Conservation (phyloP, 2,113 vertebrate genomes). For the Pungitius pungitius region DNA sequence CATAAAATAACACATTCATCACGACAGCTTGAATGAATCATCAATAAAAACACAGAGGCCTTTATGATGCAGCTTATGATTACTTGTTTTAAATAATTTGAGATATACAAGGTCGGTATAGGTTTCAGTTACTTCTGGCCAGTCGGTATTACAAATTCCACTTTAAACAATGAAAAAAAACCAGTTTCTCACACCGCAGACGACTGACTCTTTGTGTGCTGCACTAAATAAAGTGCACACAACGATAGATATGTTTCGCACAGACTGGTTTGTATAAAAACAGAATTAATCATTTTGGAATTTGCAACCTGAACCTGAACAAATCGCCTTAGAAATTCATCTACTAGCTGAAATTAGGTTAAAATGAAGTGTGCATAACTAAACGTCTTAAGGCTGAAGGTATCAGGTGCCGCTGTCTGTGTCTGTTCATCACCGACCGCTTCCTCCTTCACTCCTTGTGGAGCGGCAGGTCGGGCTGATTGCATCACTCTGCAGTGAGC, state of each 20-base stretch:
- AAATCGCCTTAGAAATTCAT: no score
- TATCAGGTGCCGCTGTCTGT: no score
- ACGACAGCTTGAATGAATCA: neutral
- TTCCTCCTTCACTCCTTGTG: conserved; percentile 38
- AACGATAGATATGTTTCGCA: conserved; percentile 6
- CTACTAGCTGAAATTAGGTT: conserved; percentile 2
- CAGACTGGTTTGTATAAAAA: conserved; percentile 1
- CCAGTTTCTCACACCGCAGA: neutral
- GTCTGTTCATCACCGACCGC: no score
- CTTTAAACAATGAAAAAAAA: neutral
- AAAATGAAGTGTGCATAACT: neutral
- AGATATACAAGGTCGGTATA: no score
- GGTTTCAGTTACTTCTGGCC: neutral
- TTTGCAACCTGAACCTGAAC: no score
- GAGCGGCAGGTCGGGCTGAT: conserved; percentile 27
- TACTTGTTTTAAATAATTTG: neutral
- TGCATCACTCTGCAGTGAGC: conserved; percentile 29
- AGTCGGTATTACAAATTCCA: neutral
- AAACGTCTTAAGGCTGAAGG: conserved; percentile 5
- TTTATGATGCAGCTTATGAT: neutral
- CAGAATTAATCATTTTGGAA: conserved; percentile 17
- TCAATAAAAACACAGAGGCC: neutral
- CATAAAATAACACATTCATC: neutral
- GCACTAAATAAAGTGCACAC: neutral
- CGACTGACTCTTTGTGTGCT: neutral